These are phyloP conservation scores for Gonioctena quinquepunctata DNA, from an alignment of 1,140 invertebrate species.

Conservation along the genomic window DNA sequence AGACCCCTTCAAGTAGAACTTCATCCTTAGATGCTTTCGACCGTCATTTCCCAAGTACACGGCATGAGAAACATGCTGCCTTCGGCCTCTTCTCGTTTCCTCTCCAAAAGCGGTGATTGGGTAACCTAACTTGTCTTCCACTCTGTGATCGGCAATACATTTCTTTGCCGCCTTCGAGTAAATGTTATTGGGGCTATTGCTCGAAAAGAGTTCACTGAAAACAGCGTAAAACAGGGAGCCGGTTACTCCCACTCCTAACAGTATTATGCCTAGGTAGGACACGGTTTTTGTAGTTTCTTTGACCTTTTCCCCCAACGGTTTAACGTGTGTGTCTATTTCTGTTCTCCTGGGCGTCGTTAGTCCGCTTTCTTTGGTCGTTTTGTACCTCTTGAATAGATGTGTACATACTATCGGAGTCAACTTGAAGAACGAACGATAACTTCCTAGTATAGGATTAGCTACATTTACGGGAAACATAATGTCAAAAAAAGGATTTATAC, in stretches of 20 bases:
- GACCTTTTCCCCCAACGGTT: constrained; percentile 71
- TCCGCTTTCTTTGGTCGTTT: constrained; percentile 17
- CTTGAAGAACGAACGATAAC: neutral
- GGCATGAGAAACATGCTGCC: constrained; percentile 72
- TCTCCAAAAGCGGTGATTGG: constrained; percentile 90
- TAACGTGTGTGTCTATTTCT: constrained; percentile 61
- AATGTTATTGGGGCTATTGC: constrained; percentile 81
- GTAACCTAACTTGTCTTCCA: constrained; percentile 76
- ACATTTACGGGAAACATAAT: constrained; percentile 10
- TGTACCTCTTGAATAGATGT: neutral
- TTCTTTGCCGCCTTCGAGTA: constrained; percentile 78
- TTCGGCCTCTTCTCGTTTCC: constrained; percentile 75
- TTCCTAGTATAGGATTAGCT: constrained; percentile 2
- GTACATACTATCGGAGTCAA: neutral
- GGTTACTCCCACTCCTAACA: constrained; percentile 76
- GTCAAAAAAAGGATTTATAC: too few species aligned
- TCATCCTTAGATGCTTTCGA: constrained; percentile 79
- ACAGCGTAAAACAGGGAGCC: constrained; percentile 80
- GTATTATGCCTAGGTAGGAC: constrained; percentile 79
- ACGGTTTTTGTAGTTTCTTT: constrained; percentile 86
- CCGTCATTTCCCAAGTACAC: constrained; percentile 74
- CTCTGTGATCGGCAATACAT: constrained; percentile 68
- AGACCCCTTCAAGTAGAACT: constrained; percentile 86
- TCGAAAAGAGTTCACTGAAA: constrained; percentile 83
- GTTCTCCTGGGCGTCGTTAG: constrained; percentile 18